phyloP scores from a whole-genome alignment of 2,888 invertebrate species.

The Caenorhabditis panamensis region DNA sequence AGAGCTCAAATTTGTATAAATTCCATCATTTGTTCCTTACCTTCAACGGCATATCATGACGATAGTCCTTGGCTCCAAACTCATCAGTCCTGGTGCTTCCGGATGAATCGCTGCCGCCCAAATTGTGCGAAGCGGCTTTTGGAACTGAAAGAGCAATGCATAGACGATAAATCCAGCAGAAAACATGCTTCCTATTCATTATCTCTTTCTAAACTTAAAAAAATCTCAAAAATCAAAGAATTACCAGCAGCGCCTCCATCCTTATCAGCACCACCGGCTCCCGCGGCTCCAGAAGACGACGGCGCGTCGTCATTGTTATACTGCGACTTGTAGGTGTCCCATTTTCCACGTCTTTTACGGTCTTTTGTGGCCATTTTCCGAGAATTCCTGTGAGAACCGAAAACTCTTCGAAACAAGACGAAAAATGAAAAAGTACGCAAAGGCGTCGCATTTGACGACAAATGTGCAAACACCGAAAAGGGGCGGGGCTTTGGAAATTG shows the following conservation, averaged over 20 bases:
- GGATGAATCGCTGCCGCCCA: constrained; percentile 34
- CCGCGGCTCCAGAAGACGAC: constrained; percentile 23
- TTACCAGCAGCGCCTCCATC: constrained; percentile 40
- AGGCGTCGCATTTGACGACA: constrained; percentile 14
- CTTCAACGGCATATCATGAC: constrained; percentile 72
- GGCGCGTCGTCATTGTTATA: constrained; percentile 58
- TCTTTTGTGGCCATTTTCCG: constrained; percentile 36
- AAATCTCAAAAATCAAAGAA: not conserved
- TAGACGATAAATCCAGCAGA: no score
- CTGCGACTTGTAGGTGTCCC: constrained; percentile 66
- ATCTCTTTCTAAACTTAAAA: no score
- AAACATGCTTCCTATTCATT: not conserved
- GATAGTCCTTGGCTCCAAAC: constrained; percentile 73
- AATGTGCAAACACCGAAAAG: constrained; percentile 8
- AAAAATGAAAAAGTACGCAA: constrained; percentile 20
- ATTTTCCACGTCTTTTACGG: constrained; percentile 59
- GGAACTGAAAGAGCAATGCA: constrained; percentile 67
- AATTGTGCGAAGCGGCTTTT: constrained; percentile 67
- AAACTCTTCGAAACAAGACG: constrained; percentile 10
- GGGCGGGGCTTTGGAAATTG: not conserved
- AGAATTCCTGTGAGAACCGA: no score
- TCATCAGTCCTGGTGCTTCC: constrained; percentile 60
- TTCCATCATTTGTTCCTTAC: constrained; percentile 45
- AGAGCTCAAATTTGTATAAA: constrained; percentile 4
- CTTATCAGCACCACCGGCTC: constrained; percentile 42